A percentile compares a stretch with the other conserved stretches of the same genome.
Evolutionary conservation across 64 coral and sea anemone genomes (phyloP).

Genomic region (Dendrophyllia cribrosa): DNA sequence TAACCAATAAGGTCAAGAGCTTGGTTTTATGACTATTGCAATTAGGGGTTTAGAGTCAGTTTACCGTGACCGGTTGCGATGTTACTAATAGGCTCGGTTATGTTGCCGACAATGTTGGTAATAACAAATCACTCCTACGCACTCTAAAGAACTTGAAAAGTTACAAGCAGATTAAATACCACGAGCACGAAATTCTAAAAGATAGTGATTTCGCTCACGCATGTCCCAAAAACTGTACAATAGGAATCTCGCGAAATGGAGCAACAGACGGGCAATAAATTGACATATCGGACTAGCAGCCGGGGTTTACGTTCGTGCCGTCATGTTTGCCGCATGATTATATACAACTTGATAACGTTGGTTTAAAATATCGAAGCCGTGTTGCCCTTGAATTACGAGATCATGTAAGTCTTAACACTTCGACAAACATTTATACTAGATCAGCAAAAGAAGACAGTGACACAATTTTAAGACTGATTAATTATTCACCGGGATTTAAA

Average conservation of each 20-base stretch:
- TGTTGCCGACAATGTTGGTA: background rate
- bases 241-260: background rate
- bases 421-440: background rate
- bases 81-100: background rate
- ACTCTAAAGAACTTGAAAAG: background rate
- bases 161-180: background rate
- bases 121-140: conserved; percentile 29
- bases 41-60: background rate
- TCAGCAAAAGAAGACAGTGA: background rate
- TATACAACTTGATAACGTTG: conserved; percentile 15
- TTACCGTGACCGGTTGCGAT: conserved; percentile 20
- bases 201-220: background rate
- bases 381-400: background rate
- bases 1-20: background rate
- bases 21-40: background rate
- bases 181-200: background rate
- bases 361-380: background rate
- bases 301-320: background rate
- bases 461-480: background rate
- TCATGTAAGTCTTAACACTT: background rate
- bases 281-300: background rate
- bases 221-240: too few relatives aligned
- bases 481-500: background rate
- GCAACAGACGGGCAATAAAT: background rate
- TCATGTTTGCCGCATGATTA: background rate